Evolutionary conservation across 2,797 vertebrate species (phyloP).

Genomic region (Morelia viridis): DNA sequence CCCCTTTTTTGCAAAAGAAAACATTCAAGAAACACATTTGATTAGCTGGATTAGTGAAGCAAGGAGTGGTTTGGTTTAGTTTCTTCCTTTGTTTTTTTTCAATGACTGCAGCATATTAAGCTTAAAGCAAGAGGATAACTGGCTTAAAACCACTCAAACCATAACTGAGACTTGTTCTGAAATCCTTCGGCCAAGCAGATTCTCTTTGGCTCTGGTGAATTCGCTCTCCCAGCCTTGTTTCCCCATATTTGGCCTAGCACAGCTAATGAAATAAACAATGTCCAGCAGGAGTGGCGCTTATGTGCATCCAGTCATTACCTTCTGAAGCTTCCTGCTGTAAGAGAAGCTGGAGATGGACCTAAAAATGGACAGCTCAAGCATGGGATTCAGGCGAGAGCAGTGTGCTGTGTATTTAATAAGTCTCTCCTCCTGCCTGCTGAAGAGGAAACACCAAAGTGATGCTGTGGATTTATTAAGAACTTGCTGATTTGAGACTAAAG

Average conservation of each 20-base stretch:
- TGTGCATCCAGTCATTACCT: conserved; percentile 59
- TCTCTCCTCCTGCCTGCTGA: conserved; percentile 17
- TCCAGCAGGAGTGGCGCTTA: conserved; percentile 47
- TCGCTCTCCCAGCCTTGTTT: conserved; percentile 39
- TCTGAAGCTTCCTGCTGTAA: conserved; percentile 33
- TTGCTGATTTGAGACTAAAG: conserved; percentile 20
- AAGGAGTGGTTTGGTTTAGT: background rate
- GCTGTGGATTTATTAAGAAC: conserved; percentile 17
- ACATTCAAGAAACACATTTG: background rate
- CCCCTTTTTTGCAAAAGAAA: background rate
- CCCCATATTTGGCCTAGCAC: conserved; percentile 27
- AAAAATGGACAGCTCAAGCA: conserved; percentile 47
- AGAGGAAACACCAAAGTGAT: conserved; percentile 25
- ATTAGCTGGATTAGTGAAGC: background rate
- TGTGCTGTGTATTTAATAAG: conserved; percentile 37
- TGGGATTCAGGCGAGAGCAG: conserved; percentile 40
- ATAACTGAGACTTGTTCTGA: background rate
- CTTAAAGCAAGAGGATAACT: background rate
- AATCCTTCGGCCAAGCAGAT: background rate
- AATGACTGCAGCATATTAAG: background rate
- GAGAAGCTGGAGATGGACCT: background rate
- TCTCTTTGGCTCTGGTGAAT: conserved; percentile 29
- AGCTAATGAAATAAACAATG: conserved; percentile 47
- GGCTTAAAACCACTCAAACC: background rate
- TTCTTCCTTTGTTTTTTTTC: background rate